Base-by-base conservation (phyloP, 2,888 invertebrate genomes). In the Drosophila nigritarsus region DNA sequence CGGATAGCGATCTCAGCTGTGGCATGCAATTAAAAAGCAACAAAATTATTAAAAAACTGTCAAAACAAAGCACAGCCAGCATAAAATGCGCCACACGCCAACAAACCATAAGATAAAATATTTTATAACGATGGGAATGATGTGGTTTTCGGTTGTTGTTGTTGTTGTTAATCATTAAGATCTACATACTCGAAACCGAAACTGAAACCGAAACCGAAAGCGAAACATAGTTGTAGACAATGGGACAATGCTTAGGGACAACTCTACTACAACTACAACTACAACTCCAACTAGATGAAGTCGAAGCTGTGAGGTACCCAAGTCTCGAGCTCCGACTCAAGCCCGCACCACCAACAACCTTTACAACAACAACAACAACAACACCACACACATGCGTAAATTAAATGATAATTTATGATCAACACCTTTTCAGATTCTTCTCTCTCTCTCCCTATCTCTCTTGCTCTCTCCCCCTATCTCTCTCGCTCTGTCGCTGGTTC, bases 381-480 rank as follows among this genome's bases (percentile, higher is more conserved):
- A 72, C 89, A 80, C 75, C 82, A 87, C 84, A 84, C 84, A 87
- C 81, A 84, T 85, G 83, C 90, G 87, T 91, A 91, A 90, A 91
- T 90, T 91, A 91, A 91, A 91, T 90, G 90, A 91, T 88, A 92
- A 92, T 92, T 92, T 92, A 92, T 92, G 92, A 92, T 92, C 92
- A 91, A 92, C 92, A 92, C 92, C 92, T 92, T 91, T 87, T 82
- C 88, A 89, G 89, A 80, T 84, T 73, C 85, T 73, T 84, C 78
- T 54, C 36, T 55, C 38, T n/a, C 55, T n/a, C 38, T 27, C 55
- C 13, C 27, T 13, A 9, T 6, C 24, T 55, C 2, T 27, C 55
- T 38, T 18, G 9, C 45, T 24, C 45, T 24, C 8, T 15, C 8
- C 0, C 20, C 2, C 20, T 68, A 30, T 64, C 60, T 11, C 30